A percentile compares a stretch with the other conserved stretches of the same genome.
phyloP scores from a whole-genome alignment of 2,797 vertebrate species.

The Telmatherina bonti region DNA sequence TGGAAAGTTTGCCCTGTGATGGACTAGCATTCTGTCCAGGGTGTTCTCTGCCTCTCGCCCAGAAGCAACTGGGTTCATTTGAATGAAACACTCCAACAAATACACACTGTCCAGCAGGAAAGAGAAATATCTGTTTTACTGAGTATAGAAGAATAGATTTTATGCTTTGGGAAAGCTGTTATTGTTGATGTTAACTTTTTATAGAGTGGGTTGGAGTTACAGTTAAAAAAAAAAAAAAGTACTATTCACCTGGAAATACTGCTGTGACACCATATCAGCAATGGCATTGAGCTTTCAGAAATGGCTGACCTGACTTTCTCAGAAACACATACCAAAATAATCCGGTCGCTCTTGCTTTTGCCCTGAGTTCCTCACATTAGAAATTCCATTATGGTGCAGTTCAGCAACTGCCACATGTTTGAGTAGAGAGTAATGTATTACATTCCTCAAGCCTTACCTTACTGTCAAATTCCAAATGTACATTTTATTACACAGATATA shows the following conservation, averaged over 20 bases:
- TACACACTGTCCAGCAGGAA: slow-evolving; percentile 19
- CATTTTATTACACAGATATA: slow-evolving; percentile 70
- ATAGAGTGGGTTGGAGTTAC: background rate
- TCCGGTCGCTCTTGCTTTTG: slow-evolving; percentile 37
- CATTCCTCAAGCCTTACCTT: slow-evolving; percentile 67
- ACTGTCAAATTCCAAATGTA: slow-evolving; percentile 67
- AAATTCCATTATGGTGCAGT: slow-evolving; percentile 68
- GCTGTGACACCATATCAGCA: slow-evolving; percentile 16
- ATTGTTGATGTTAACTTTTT: background rate
- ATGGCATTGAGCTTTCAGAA: slow-evolving; percentile 26
- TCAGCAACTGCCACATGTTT: slow-evolving; percentile 67
- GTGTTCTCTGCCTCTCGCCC: too few relatives aligned
- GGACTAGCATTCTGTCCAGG: too few relatives aligned
- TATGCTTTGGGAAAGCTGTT: background rate
- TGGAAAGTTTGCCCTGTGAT: too few relatives aligned
- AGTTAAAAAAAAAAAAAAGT: background rate
- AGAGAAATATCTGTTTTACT: background rate
- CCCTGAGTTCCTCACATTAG: slow-evolving; percentile 50
- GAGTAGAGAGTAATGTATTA: slow-evolving; percentile 64
- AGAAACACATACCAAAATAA: slow-evolving; percentile 38
- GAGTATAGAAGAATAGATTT: background rate
- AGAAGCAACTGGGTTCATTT: slow-evolving; percentile 6
- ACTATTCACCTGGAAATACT: slow-evolving; percentile 11
- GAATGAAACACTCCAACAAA: slow-evolving; percentile 31
- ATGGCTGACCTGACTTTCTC: slow-evolving; percentile 31